Evolutionary conservation across 2,888 invertebrate genomes (phyloP).

Genomic region (Clepsis dumicolana): DNA sequence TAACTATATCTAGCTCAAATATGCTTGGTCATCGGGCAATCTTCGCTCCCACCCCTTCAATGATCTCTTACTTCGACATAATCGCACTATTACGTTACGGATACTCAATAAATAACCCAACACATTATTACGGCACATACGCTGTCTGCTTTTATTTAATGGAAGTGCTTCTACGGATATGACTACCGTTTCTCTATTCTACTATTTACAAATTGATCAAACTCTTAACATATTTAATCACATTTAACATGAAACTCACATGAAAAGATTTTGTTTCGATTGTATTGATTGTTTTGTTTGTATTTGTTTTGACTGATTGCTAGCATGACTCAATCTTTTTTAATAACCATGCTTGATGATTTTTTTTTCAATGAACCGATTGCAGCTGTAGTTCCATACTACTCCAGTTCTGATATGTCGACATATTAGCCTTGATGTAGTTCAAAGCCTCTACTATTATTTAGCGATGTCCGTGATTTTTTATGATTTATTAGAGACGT

Average conservation of each 20-base stretch:
- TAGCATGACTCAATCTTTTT: conserved; percentile 22
- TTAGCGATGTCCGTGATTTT: conserved; percentile 58
- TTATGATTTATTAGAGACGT: conserved; percentile 60
- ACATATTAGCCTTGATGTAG: conserved; percentile 70
- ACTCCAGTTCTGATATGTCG: conserved; percentile 24
- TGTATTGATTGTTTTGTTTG: too few species aligned
- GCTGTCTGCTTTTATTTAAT: neutral
- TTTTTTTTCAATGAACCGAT: conserved; percentile 26
- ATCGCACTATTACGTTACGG: conserved; percentile 11
- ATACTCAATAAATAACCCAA: conserved; percentile 14
- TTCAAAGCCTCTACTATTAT: conserved; percentile 68
- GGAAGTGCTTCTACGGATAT: neutral
- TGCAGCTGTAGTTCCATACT: conserved; percentile 26
- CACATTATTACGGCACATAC: conserved; percentile 4
- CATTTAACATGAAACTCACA: neutral
- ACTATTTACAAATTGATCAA: neutral
- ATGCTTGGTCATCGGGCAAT: conserved; percentile 32
- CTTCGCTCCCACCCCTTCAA: conserved; percentile 4
- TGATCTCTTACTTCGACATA: conserved; percentile 22
- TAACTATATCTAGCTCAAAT: conserved; percentile 6
- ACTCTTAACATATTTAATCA: neutral
- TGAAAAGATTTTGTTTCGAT: too few species aligned
- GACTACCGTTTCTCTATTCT: neutral
- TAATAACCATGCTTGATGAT: conserved; percentile 15
- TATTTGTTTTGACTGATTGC: neutral